A percentile compares a stretch with the other conserved stretches of the same genome.
phyloP scores from a whole-genome alignment of 2,797 vertebrate species.

The Philypnodon macrostomus region DNA sequence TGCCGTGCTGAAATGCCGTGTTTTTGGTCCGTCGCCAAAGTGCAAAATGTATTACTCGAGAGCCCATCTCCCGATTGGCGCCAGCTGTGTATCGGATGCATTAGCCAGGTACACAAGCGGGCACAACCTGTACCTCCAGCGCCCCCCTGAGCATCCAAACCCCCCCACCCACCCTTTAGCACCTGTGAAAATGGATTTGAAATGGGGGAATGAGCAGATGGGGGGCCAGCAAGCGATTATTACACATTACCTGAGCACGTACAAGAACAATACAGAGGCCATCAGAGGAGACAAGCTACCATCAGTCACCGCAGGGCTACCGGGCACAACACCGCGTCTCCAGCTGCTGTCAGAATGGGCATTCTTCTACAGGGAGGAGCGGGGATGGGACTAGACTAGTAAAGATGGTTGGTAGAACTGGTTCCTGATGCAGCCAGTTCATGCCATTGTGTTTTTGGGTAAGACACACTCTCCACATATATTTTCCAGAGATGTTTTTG shows the following conservation, averaged over 20 bases:
- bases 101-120: constrained; percentile 64
- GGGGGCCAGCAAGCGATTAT: constrained; percentile 72
- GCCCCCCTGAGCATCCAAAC: too few relatives aligned
- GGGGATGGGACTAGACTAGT: neutral
- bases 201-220: constrained; percentile 76
- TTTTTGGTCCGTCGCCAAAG: constrained; percentile 70
- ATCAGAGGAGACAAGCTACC: too few relatives aligned
- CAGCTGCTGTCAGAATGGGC: constrained; percentile 5
- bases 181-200: constrained; percentile 74
- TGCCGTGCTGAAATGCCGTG: too few relatives aligned
- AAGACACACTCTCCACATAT: too few relatives aligned
- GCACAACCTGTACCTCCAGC: constrained; percentile 59
- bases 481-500: too few relatives aligned
- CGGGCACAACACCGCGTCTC: constrained; percentile 19
- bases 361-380: neutral
- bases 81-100: constrained; percentile 72
- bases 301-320: constrained; percentile 52
- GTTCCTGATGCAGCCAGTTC: too few relatives aligned
- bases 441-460: too few relatives aligned
- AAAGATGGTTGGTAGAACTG: too few relatives aligned
- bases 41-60: constrained; percentile 65
- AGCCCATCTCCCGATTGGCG: constrained; percentile 43
- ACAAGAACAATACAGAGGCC: constrained; percentile 75
- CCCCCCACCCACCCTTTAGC: too few relatives aligned
- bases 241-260: constrained; percentile 79